Conservation (phyloP, 2,113 vertebrate genomes). For the Pardalotus punctatus region DNA sequence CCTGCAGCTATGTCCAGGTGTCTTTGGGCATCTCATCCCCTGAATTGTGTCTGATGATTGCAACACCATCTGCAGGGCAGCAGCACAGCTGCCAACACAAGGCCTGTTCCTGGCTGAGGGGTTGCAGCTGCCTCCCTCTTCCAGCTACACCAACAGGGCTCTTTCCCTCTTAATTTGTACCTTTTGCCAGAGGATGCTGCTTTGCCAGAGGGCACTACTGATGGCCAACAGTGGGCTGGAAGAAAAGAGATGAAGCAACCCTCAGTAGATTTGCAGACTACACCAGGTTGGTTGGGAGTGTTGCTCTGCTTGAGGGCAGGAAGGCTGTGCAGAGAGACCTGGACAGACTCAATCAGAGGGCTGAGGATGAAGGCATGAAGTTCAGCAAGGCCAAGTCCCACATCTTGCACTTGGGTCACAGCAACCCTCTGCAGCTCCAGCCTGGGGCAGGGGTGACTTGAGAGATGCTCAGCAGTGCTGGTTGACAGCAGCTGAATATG, state of each 20-base stretch:
- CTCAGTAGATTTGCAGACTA: neutral
- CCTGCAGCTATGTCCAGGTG: neutral
- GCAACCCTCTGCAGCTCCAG: neutral
- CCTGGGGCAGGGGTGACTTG: neutral
- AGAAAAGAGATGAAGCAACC: neutral
- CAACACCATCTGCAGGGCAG: neutral
- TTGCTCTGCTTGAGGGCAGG: neutral
- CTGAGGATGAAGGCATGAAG: neutral
- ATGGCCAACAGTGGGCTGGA: neutral
- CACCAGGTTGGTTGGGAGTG: neutral
- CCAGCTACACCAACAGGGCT: neutral
- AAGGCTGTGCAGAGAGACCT: neutral
- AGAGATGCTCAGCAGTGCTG: neutral
- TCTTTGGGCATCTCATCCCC: neutral
- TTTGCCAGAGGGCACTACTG: neutral
- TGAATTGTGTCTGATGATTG: neutral
- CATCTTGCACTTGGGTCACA: neutral
- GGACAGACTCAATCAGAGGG: neutral
- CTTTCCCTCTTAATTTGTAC: neutral
- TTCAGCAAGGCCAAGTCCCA: neutral
- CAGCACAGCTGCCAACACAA: accelerated
- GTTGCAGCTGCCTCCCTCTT: neutral
- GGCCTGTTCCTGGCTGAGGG: accelerated
- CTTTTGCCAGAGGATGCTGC: neutral
- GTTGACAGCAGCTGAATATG: neutral